These are phyloP conservation scores for Poecile atricapillus DNA, from an alignment of 2,113 vertebrate species.

Conservation along the genomic window DNA sequence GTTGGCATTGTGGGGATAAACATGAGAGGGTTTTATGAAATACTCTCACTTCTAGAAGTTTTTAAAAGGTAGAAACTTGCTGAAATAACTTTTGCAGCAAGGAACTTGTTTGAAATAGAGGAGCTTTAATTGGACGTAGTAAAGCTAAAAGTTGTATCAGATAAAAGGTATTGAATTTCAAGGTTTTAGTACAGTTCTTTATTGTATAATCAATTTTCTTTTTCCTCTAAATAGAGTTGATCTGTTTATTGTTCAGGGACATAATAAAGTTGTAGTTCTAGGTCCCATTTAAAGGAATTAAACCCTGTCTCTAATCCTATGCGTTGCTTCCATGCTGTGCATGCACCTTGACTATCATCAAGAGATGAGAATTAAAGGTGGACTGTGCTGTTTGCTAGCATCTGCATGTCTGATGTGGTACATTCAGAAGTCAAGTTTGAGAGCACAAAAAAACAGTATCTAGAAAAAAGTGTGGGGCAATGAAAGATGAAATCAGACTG, in stretches of 20 bases:
- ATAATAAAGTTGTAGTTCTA: not conserved
- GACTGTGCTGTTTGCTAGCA: not conserved
- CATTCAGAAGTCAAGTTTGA: not conserved
- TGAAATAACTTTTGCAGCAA: not conserved
- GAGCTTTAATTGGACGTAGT: not conserved
- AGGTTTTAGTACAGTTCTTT: not conserved
- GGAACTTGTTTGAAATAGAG: not conserved
- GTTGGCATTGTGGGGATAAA: not conserved
- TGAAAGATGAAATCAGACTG: not conserved
- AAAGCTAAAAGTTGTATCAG: not conserved
- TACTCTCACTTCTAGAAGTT: not conserved
- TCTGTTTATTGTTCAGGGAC: not conserved
- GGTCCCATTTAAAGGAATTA: not conserved
- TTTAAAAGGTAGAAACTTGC: not conserved
- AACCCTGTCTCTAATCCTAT: not conserved
- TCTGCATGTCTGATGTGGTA: not conserved
- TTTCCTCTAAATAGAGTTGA: not conserved
- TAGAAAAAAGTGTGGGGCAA: not conserved
- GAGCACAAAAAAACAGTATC: not conserved
- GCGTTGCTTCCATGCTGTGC: not conserved
- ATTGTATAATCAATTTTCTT: not conserved
- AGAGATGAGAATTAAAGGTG: not conserved
- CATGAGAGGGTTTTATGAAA: not conserved
- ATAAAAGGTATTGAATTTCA: not conserved
- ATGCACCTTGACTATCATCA: not conserved